A percentile compares a stretch with the other conserved stretches of the same genome.
phyloP scores from a whole-genome alignment of 2,797 vertebrate genomes.

The Arremon brunneinucha region DNA sequence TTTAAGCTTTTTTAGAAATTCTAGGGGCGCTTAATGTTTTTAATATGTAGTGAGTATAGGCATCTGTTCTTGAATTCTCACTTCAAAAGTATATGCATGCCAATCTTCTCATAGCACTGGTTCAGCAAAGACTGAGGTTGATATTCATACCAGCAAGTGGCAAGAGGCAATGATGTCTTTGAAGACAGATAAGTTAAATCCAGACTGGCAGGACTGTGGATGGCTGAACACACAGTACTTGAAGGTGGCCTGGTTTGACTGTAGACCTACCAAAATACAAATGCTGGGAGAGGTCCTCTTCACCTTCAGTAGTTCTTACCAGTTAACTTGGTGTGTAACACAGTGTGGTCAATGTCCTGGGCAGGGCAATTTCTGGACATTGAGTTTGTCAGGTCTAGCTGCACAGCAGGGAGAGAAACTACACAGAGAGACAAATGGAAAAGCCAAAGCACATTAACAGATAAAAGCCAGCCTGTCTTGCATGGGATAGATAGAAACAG shows the following conservation, averaged over 20 bases:
- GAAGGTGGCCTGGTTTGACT: neutral
- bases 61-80: neutral
- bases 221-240: neutral
- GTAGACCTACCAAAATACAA: neutral
- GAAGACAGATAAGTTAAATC: neutral
- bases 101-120: neutral
- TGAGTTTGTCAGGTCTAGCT: neutral
- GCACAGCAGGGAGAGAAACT: neutral
- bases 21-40: accelerated
- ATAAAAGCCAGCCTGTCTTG: slow-evolving; percentile 2
- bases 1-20: neutral
- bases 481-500: neutral
- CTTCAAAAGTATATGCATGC: neutral
- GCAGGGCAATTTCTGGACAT: neutral
- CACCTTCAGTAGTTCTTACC: neutral
- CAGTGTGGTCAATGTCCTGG: neutral
- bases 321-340: neutral
- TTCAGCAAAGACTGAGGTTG: neutral
- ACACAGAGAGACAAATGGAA: neutral
- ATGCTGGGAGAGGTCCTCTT: neutral
- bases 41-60: neutral
- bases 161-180: neutral
- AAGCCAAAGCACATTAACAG: neutral
- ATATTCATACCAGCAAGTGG: neutral
- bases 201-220: neutral